phyloP scores from a whole-genome alignment of 2,113 vertebrate genomes.

The Blennius ocellaris region DNA sequence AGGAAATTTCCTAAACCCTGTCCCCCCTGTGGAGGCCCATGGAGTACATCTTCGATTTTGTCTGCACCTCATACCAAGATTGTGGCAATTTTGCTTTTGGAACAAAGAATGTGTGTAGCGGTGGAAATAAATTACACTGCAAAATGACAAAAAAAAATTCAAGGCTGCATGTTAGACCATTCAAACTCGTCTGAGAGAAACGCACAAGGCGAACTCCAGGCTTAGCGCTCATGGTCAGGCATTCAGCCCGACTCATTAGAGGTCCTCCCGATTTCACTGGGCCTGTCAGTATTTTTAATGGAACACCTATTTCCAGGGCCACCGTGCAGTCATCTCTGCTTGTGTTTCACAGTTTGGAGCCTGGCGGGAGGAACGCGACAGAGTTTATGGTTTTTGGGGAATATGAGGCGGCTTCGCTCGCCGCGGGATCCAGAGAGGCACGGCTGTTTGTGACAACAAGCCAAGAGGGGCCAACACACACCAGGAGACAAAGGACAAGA shows the following conservation, averaged over 20 bases:
- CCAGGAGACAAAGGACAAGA: slow-evolving; percentile 25
- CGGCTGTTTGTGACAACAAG: slow-evolving; percentile 8
- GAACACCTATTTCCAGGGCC: slow-evolving; percentile 26
- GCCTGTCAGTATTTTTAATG: slow-evolving; percentile 54
- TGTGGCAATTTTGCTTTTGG: too few species aligned
- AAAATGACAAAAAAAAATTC: not conserved
- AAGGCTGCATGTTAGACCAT: slow-evolving; percentile 7
- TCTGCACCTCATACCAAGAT: too few species aligned
- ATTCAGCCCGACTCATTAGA: slow-evolving; percentile 53
- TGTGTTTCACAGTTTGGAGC: slow-evolving; percentile 33
- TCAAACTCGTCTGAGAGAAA: slow-evolving; percentile 10
- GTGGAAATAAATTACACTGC: slow-evolving; percentile 2
- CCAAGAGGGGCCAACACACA: slow-evolving; percentile 27
- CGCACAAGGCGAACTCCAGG: slow-evolving; percentile 24
- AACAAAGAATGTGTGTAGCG: not conserved
- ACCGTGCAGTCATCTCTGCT: slow-evolving; percentile 32
- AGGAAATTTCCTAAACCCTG: too few species aligned
- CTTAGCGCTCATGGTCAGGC: slow-evolving; percentile 25
- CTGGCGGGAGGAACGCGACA: slow-evolving; percentile 29
- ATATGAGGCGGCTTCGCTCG: slow-evolving; percentile 26
- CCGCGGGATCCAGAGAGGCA: slow-evolving; percentile 5
- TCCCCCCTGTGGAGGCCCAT: too few species aligned
- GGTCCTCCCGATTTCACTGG: slow-evolving; percentile 42
- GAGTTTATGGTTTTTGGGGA: slow-evolving; percentile 27
- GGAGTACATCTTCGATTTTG: too few species aligned